These are phyloP conservation scores for Platycheirus rosarum DNA, from an alignment of 2,888 invertebrate genomes.

Conservation along the genomic window DNA sequence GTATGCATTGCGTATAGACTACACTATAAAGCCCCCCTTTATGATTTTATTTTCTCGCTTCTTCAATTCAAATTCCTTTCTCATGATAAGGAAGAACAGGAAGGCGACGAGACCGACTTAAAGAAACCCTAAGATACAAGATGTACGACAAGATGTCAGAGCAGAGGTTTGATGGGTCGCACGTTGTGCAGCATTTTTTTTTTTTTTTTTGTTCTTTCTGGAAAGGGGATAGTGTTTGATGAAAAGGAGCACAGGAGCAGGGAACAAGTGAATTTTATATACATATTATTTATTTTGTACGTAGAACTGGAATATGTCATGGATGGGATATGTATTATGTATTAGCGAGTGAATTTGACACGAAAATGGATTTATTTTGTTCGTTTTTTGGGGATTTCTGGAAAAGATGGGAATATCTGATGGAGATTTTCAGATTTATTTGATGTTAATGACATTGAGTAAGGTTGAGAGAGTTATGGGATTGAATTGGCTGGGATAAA, in stretches of 20 bases:
- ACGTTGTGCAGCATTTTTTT: conserved; percentile 64
- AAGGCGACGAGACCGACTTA: conserved; percentile 3
- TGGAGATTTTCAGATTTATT: conserved; percentile 63
- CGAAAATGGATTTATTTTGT: conserved; percentile 59
- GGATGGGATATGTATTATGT: conserved; percentile 1
- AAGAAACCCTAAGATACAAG: conserved; percentile 30
- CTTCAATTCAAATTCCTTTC: conserved; percentile 36
- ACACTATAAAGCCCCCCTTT: conserved; percentile 3
- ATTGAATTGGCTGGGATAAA: not conserved
- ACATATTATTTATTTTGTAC: conserved; percentile 14
- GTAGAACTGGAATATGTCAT: conserved; percentile 40
- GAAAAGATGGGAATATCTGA: conserved; percentile 42
- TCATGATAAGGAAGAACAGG: conserved; percentile 44
- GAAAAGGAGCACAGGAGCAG: conserved; percentile 4
- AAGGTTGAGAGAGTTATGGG: conserved; percentile 27
- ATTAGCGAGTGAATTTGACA: conserved; percentile 53
- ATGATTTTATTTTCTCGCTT: conserved; percentile 30
- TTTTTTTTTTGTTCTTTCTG: conserved; percentile 13
- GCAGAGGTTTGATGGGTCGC: conserved; percentile 71
- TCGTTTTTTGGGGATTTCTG: not conserved
- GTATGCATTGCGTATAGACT: conserved; percentile 5
- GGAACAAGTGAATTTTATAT: conserved; percentile 67
- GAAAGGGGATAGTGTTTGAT: conserved; percentile 55
- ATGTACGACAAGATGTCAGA: conserved; percentile 68
- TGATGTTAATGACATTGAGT: conserved; percentile 63